These are phyloP conservation scores for Genyomyrus donnyi DNA, from an alignment of 2,113 vertebrate species.

Conservation along the genomic window DNA sequence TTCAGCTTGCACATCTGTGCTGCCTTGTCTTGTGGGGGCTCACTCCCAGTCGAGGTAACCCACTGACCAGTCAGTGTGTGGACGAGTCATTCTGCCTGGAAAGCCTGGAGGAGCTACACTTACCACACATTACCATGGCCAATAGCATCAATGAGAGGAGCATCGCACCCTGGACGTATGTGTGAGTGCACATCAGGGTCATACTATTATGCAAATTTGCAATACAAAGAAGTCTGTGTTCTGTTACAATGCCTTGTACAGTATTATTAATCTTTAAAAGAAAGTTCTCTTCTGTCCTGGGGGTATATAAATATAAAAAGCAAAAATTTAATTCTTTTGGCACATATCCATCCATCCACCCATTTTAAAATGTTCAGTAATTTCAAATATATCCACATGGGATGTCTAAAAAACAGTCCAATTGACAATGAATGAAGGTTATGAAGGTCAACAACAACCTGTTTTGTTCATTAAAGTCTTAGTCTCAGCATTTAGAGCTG, in stretches of 20 bases:
- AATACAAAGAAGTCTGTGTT: background rate
- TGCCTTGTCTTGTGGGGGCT: constrained; percentile 46
- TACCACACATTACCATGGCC: constrained; percentile 51
- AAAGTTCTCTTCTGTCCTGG: background rate
- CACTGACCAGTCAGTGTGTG: constrained; percentile 48
- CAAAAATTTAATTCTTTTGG: background rate
- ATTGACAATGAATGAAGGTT: background rate
- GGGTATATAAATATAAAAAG: background rate
- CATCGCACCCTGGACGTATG: constrained; percentile 58
- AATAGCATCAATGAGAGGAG: constrained; percentile 60
- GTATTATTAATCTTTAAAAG: background rate
- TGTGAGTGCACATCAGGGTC: constrained; percentile 46
- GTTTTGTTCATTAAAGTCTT: background rate
- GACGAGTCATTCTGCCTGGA: constrained; percentile 51
- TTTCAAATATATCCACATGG: background rate
- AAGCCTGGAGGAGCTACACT: constrained; percentile 51
- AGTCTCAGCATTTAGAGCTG: background rate
- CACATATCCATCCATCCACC: background rate
- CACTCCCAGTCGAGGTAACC: constrained; percentile 34
- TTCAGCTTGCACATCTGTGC: constrained; percentile 43
- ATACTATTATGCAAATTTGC: background rate
- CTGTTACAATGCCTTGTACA: background rate
- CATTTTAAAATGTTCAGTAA: background rate
- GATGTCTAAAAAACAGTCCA: background rate
- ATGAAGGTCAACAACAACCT: background rate